Conservation (phyloP, 2,888 invertebrate genomes). For the Conistra vaccinii region DNA sequence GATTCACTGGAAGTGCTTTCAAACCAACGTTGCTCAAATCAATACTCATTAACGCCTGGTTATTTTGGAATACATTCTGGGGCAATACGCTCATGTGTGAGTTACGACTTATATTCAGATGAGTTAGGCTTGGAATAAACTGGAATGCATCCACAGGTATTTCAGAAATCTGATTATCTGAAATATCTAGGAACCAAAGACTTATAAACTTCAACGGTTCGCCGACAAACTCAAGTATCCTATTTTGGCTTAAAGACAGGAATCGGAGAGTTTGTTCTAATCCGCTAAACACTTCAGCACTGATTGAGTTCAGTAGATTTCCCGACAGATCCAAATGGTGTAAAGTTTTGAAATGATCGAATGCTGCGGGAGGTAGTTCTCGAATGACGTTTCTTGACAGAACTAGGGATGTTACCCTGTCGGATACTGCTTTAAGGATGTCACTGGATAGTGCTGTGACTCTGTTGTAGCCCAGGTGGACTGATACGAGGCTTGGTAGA, state of each 20-base stretch:
- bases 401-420: conserved; percentile 93
- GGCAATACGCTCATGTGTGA: conserved; percentile 92
- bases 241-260: conserved; percentile 94
- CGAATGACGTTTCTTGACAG: conserved; percentile 96
- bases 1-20: conserved; percentile 93
- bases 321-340: conserved; percentile 94
- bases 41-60: conserved; percentile 92
- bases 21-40: conserved; percentile 94
- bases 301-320: conserved; percentile 93
- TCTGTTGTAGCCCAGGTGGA: conserved; percentile 96
- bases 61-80: conserved; percentile 93
- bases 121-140: conserved; percentile 92
- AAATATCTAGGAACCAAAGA: conserved; percentile 93
- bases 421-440: conserved; percentile 93
- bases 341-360: conserved; percentile 94
- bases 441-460: conserved; percentile 96
- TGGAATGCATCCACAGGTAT: conserved; percentile 93
- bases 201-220: conserved; percentile 92
- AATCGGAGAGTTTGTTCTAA: conserved; percentile 93
- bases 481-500: conserved; percentile 93
- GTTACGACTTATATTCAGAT: conserved; percentile 95
- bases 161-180: conserved; percentile 94
- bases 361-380: conserved; percentile 95
- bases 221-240: conserved; percentile 92
- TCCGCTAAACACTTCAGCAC: conserved; percentile 94